These are phyloP conservation scores for Ligdia adustata DNA, from an alignment of 2,888 invertebrate species.

Conservation along the genomic window DNA sequence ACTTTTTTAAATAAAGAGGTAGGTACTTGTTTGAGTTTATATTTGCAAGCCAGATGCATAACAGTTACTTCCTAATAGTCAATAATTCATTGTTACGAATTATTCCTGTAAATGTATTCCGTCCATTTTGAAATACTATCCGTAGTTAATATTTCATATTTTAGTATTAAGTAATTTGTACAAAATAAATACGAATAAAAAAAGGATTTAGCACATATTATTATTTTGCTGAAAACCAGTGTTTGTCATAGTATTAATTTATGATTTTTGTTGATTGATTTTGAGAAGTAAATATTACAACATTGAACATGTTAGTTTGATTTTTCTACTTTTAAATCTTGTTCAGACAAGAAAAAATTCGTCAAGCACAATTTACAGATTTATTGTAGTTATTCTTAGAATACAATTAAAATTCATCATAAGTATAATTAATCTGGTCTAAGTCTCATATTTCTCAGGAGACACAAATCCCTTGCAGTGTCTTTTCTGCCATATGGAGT, in stretches of 20 bases:
- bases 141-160: background rate
- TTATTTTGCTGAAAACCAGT: conserved; percentile 30
- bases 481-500: conserved; percentile 90
- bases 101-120: conserved; percentile 17
- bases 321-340: conserved; percentile 22
- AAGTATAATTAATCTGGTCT: conserved; percentile 65
- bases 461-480: conserved; percentile 94
- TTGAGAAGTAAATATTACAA: conserved; percentile 60
- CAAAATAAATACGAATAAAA: conserved; percentile 10
- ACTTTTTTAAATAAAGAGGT: no score
- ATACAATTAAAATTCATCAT: conserved; percentile 5
- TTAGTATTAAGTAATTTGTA: conserved; percentile 11
- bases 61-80: conserved; percentile 15
- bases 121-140: conserved; percentile 19
- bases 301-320: conserved; percentile 36
- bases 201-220: background rate
- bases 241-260: conserved; percentile 54
- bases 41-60: no score
- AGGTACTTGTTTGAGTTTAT: no score
- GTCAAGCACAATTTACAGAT: conserved; percentile 7
- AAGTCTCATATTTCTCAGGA: conserved; percentile 91
- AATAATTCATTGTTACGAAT: conserved; percentile 1
- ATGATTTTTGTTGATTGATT: conserved; percentile 64
- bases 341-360: conserved; percentile 15
- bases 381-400: conserved; percentile 18